Conservation (phyloP, 2,797 vertebrate genomes). For the Triplophysa yarkandensis region DNA sequence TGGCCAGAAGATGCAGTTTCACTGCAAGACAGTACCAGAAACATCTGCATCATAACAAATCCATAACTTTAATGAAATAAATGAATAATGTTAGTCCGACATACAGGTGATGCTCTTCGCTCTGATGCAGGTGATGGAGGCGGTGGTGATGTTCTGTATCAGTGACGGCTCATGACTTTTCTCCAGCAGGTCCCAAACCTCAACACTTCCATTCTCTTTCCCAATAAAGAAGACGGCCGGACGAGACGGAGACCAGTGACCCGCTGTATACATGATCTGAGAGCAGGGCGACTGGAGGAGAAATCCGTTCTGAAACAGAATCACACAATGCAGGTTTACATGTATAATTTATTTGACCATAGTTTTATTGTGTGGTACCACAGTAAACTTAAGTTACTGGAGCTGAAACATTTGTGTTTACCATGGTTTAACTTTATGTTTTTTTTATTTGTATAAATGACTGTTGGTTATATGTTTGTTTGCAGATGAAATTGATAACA, state of each 20-base stretch:
- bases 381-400: too few species aligned
- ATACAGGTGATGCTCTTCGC: conserved; percentile 79
- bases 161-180: conserved; percentile 79
- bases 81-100: background rate
- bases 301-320: conserved; percentile 72
- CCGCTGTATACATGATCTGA: conserved; percentile 72
- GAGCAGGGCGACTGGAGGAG: conserved; percentile 78
- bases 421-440: too few species aligned
- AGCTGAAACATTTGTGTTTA: too few species aligned
- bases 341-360: too few species aligned
- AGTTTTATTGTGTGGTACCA: too few species aligned
- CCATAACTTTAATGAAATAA: too few species aligned
- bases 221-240: conserved; percentile 89
- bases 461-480: too few species aligned
- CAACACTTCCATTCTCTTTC: conserved; percentile 84
- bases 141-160: conserved; percentile 74
- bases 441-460: too few species aligned
- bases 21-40: conserved; percentile 62
- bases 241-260: conserved; percentile 88
- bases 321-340: background rate
- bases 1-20: conserved; percentile 86
- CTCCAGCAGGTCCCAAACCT: conserved; percentile 90
- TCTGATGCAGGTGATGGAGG: conserved; percentile 81
- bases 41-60: background rate
- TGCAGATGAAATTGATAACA: background rate